phyloP scores from a whole-genome alignment of 2,888 invertebrate genomes.

The Automeris io region DNA sequence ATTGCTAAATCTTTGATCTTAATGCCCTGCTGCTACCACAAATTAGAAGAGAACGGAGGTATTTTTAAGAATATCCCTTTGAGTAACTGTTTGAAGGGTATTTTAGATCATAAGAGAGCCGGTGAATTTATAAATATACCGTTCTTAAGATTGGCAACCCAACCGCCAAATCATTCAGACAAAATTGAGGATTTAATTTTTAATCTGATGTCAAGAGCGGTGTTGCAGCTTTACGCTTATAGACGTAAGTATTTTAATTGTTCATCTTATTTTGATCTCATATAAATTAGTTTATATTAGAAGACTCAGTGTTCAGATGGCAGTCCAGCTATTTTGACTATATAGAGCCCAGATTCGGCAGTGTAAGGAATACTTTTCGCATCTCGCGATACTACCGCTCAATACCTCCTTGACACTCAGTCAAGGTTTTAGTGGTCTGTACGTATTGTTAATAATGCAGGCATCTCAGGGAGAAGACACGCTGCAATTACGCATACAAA shows the following conservation, averaged over 20 bases:
- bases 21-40: constrained; percentile 90
- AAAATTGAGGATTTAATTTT: constrained; percentile 60
- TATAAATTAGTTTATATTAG: too few species aligned
- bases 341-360: too few species aligned
- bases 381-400: too few species aligned
- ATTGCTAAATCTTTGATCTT: constrained; percentile 77
- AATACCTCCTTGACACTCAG: too few species aligned
- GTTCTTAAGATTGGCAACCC: constrained; percentile 84
- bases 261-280: background rate
- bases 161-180: constrained; percentile 78
- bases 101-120: constrained; percentile 43
- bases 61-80: constrained; percentile 82
- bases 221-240: constrained; percentile 78
- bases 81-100: constrained; percentile 66
- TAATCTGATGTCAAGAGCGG: constrained; percentile 78
- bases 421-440: too few species aligned
- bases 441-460: too few species aligned
- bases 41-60: constrained; percentile 52
- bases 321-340: too few species aligned
- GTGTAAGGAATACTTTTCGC: too few species aligned
- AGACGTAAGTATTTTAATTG: constrained; percentile 63
- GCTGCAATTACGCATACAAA: too few species aligned
- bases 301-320: too few species aligned
- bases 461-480: too few species aligned
- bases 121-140: constrained; percentile 74